Percentiles rank a stretch among this genome's conserved stretches.
Evolutionary conservation across 2,113 vertebrate genomes (phyloP).

Genomic region (Thunnus thynnus): DNA sequence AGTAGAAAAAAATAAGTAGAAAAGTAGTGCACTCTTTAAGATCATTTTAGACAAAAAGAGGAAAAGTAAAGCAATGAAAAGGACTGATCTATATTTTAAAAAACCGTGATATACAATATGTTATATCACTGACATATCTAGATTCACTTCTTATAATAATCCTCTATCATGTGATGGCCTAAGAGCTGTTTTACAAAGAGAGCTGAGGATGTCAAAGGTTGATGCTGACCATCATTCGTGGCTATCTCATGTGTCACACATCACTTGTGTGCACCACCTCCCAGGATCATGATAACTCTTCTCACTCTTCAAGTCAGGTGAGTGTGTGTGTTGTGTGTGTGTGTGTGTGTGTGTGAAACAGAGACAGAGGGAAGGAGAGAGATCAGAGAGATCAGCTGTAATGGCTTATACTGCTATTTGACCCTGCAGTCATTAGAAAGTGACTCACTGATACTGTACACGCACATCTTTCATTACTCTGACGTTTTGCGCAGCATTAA

Average conservation of each 20-base stretch:
- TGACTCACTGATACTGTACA: slow-evolving; percentile 40
- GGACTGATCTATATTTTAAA: no score
- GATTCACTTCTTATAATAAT: not conserved
- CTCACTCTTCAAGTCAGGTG: not conserved
- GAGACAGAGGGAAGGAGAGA: not conserved
- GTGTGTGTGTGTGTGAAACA: not conserved
- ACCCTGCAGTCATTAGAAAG: slow-evolving; percentile 36
- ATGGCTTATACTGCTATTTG: slow-evolving; percentile 45
- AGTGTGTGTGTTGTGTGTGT: not conserved
- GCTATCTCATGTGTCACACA: not conserved
- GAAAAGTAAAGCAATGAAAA: no score
- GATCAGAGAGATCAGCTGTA: slow-evolving; percentile 23
- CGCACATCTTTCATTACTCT: slow-evolving; percentile 36
- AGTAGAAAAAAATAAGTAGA: no score
- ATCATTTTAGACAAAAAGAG: no score
- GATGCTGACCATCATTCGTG: not conserved
- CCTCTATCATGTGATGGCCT: not conserved
- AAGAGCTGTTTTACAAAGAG: not conserved
- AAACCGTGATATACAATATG: not conserved
- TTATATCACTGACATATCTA: not conserved
- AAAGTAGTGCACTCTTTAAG: no score
- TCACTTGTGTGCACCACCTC: not conserved
- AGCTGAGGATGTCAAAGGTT: not conserved
- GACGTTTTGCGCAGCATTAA: slow-evolving; percentile 38
- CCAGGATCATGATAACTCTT: not conserved